Base-by-base conservation (phyloP, 1,140 invertebrate genomes). In the Phocides pigmalion region DNA sequence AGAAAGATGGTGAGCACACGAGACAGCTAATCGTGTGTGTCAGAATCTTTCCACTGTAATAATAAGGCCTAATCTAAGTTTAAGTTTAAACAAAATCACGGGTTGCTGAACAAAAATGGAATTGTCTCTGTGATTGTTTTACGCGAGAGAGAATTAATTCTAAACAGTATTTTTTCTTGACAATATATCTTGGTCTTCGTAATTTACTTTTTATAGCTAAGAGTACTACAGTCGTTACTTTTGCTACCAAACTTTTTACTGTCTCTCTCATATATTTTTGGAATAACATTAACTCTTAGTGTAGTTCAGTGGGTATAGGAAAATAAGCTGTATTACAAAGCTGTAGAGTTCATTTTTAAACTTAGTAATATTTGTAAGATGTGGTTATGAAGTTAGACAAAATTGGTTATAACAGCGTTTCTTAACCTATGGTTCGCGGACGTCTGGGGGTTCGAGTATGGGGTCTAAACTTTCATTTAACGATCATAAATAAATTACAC, bases 211-310 rank as follows among this genome's bases (percentile, higher is more conserved):
- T 15, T 46, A 19, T 19, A 59, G 4, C 25, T 51, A 51, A 51
- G 25, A 11, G n/a, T n/a, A n/a, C n/a, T n/a, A n/a, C 25, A 35
- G n/a, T 51, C 28, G 47, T 32, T 59, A 46, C 46, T 46, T 46
- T 59, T 59, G 42, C 54, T 59, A 59, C 54, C 9, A 44, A 44
- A 35, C 9, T 2, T 46, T 59, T 46, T 59, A 58, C 8, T 14
- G 19, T 39, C 54, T 46, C 25, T 46, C 15, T 59, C 41, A 59
- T 59, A 59, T 59, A 59, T 59, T 59, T 59, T 59, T 59, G 41
- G 54, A 59, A 32, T 28, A 46, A 35, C 54, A 44, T 59, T 59
- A 41, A 14, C 41, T 44, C 22, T 37, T 19, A 11, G 19, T n/a
- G n/a, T 22, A 16, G 14, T 17, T 19, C 25, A 32, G 17, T 44